These are phyloP conservation scores for Tethya wilhelma DNA, from an alignment of 37 sponge, comb jelly and placozoan species.

Conservation along the genomic window DNA sequence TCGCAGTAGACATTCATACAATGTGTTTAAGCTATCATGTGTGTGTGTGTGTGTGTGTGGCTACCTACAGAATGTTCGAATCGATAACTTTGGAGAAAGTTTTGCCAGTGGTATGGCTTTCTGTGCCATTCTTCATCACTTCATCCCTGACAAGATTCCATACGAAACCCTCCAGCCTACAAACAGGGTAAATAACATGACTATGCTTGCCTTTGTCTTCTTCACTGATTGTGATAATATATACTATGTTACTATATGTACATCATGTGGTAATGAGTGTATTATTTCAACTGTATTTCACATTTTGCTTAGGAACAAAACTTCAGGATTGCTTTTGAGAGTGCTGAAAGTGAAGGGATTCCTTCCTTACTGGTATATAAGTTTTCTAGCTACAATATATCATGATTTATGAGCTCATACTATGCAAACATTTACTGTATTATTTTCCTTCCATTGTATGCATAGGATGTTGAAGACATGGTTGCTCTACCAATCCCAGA, in stretches of 20 bases:
- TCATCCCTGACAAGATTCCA: slow-evolving; percentile 78
- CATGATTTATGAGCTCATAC: background rate
- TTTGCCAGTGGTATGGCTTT: slow-evolving; percentile 86
- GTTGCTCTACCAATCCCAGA: slow-evolving; percentile 71
- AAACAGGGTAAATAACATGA: slow-evolving; percentile 58
- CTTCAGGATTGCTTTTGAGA: slow-evolving; percentile 72
- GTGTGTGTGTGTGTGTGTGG: too few relatives aligned
- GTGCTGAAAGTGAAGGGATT: slow-evolving; percentile 62
- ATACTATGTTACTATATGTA: too few relatives aligned
- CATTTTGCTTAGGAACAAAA: slow-evolving; percentile 36
- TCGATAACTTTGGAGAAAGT: slow-evolving; percentile 67
- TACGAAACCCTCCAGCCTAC: slow-evolving; percentile 51
- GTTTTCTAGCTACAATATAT: background rate
- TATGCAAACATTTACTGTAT: background rate
- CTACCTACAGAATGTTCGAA: slow-evolving; percentile 80
- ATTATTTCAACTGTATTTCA: background rate
- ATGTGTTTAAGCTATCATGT: too few relatives aligned
- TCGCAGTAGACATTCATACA: too few relatives aligned
- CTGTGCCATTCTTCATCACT: slow-evolving; percentile 88
- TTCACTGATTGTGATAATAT: background rate
- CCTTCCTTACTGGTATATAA: slow-evolving; percentile 62
- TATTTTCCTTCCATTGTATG: background rate
- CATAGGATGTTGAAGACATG: slow-evolving; percentile 93
- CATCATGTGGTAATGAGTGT: background rate
- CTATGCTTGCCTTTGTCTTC: background rate